phyloP scores from a whole-genome alignment of 2,113 vertebrate species.

The Corythornis vintsioides region DNA sequence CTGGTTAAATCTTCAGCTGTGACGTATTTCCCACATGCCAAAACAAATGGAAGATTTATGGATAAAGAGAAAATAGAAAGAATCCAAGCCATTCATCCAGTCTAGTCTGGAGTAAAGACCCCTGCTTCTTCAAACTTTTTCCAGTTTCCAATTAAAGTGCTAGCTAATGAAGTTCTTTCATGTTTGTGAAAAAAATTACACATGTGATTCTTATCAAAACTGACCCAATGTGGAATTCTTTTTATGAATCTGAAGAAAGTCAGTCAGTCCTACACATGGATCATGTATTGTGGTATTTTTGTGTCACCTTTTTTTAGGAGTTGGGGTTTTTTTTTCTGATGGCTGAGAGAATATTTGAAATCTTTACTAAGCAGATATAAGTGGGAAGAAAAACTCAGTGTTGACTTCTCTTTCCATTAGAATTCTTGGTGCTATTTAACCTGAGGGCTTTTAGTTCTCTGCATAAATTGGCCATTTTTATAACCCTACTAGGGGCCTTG shows the following conservation, averaged over 20 bases:
- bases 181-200: neutral
- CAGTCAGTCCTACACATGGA: neutral
- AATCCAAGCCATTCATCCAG: neutral
- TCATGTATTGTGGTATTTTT: neutral
- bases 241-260: neutral
- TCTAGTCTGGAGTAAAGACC: neutral
- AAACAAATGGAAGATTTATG: neutral
- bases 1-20: neutral
- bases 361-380: neutral
- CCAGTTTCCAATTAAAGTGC: neutral
- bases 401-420: neutral
- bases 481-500: neutral
- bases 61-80: neutral
- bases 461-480: neutral
- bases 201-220: neutral
- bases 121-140: neutral
- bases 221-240: rapidly evolving
- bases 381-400: neutral
- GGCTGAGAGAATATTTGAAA: neutral
- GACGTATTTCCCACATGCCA: neutral
- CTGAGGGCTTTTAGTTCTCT: neutral
- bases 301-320: neutral
- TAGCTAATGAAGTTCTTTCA: neutral
- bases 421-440: neutral
- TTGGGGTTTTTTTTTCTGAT: neutral